phyloP scores from a whole-genome alignment of 2,113 vertebrate genomes.

The Malurus melanocephalus region DNA sequence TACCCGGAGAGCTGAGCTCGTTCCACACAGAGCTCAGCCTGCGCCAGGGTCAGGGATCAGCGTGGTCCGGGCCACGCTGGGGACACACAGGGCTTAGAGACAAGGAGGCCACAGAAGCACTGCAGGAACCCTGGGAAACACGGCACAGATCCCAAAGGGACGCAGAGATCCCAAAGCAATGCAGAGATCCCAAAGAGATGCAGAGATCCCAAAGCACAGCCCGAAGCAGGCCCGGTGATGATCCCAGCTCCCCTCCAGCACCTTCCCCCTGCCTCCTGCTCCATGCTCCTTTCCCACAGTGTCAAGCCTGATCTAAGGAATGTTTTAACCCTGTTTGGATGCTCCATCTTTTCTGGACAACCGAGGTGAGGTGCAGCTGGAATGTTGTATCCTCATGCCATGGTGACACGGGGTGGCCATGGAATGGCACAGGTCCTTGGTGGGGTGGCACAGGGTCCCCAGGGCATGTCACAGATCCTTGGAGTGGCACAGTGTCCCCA shows the following conservation, averaged over 20 bases:
- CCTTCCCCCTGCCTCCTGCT: not conserved
- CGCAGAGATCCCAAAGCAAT: not conserved
- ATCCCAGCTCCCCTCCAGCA: not conserved
- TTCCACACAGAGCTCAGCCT: not conserved
- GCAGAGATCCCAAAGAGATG: not conserved
- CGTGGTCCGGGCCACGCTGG: rapidly evolving
- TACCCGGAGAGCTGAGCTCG: slow-evolving; percentile 7
- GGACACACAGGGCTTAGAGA: not conserved
- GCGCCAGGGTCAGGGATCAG: slow-evolving; percentile 16
- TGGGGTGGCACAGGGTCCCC: not conserved
- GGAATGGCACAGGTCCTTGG: not conserved
- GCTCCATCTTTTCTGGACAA: not conserved
- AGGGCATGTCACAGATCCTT: not conserved
- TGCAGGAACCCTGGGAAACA: not conserved
- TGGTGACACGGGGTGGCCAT: not conserved
- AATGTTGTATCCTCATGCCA: not conserved
- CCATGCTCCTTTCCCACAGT: rapidly evolving
- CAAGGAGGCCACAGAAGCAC: not conserved
- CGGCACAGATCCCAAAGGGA: rapidly evolving
- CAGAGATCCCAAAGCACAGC: not conserved
- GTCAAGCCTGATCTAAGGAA: not conserved
- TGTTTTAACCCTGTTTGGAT: not conserved
- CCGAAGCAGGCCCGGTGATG: rapidly evolving
- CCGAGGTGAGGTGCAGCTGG: not conserved
- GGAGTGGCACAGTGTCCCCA: not conserved